Conservation (phyloP, 1,140 invertebrate species). For the Drosophila jambulina region DNA sequence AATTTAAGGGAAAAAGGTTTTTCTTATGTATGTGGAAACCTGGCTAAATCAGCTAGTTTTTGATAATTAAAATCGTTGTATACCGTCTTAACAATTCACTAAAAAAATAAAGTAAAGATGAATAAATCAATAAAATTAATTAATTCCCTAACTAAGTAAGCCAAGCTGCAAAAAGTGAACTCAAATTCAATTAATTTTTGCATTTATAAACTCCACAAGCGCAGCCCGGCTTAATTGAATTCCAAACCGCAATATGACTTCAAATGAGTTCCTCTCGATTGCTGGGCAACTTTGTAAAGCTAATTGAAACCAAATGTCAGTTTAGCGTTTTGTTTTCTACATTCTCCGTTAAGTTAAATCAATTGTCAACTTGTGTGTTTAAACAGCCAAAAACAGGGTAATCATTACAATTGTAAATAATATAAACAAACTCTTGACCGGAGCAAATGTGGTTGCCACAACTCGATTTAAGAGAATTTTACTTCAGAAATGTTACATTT, state of each 20-base stretch:
- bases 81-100: not conserved
- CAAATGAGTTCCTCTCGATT: constrained; percentile 16
- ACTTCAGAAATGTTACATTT: constrained; percentile 11
- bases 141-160: not conserved
- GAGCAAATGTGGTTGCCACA: constrained; percentile 22
- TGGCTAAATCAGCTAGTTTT: too few species aligned
- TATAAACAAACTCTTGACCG: not conserved
- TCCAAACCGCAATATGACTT: not conserved
- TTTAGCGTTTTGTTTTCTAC: constrained; percentile 11
- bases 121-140: too few species aligned
- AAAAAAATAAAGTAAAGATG: not conserved
- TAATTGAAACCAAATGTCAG: constrained; percentile 9
- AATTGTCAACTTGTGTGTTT: constrained; percentile 21
- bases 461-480: not conserved
- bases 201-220: not conserved
- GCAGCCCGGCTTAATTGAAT: constrained; percentile 12
- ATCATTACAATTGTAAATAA: constrained; percentile 23
- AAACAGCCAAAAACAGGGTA: constrained; percentile 46
- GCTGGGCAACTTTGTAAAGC: constrained; percentile 34
- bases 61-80: not conserved
- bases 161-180: not conserved
- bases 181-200: not conserved
- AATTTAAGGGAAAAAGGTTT: not conserved
- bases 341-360: not conserved
- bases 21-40: not conserved